Percentiles rank a stretch among this genome's conserved stretches.
Conservation (phyloP, 2,888 invertebrate species). For the Sesamia inferens region DNA sequence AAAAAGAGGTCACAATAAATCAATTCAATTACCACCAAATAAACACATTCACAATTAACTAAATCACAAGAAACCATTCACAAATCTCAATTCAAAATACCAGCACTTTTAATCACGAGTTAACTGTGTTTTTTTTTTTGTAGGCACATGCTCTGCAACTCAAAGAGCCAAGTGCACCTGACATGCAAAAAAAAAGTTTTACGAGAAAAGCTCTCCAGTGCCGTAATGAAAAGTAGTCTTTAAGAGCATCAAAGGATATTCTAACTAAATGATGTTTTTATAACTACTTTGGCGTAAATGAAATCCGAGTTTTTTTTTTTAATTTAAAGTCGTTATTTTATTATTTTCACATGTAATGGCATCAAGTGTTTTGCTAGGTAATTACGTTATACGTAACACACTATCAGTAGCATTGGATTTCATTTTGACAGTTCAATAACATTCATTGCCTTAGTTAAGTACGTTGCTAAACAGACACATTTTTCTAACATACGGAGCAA, state of each 20-base stretch:
- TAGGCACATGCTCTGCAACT: conserved; percentile 29
- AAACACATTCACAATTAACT: not conserved
- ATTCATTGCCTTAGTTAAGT: too few species aligned
- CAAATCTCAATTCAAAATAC: conserved; percentile 35
- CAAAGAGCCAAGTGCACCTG: conserved; percentile 46
- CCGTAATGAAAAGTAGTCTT: conserved; percentile 67
- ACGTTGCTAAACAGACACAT: too few species aligned
- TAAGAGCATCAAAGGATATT: conserved; percentile 59
- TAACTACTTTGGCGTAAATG: conserved; percentile 41
- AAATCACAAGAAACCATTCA: not conserved
- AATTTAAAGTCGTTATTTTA: conserved; percentile 2
- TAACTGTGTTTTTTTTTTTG: conserved; percentile 37
- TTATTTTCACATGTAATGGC: conserved; percentile 15
- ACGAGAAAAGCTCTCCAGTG: conserved; percentile 62
- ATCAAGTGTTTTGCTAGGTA: conserved; percentile 1
- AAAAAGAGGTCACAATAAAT: not conserved
- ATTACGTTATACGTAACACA: too few species aligned
- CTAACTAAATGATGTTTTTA: conserved; percentile 46
- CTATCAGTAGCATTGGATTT: too few species aligned
- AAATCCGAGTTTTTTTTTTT: conserved; percentile 19
- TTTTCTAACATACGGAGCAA: too few species aligned
- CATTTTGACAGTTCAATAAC: too few species aligned
- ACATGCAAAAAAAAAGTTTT: conserved; percentile 57
- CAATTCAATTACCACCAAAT: not conserved
- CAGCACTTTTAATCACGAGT: conserved; percentile 4